Conservation (phyloP, 2,113 vertebrate species). For the Eublepharis macularius region DNA sequence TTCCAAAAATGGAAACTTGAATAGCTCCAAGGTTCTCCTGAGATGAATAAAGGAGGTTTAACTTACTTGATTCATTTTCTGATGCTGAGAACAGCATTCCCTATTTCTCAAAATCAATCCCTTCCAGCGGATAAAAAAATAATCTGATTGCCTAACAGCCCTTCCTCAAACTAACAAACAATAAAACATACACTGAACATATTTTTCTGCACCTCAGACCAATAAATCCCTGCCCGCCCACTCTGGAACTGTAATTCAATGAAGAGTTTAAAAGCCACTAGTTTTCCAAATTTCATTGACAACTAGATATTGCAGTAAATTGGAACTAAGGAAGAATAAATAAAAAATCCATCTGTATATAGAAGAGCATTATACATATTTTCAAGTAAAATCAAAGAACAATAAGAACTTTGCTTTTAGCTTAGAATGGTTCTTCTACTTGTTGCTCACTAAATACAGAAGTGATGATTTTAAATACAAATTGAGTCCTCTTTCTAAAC, state of each 20-base stretch:
- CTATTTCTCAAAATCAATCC: slow-evolving; percentile 17
- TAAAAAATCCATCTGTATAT: background rate
- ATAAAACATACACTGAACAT: background rate
- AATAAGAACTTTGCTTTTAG: background rate
- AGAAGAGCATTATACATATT: background rate
- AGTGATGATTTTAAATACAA: background rate
- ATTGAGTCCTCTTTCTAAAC: background rate
- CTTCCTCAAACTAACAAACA: background rate
- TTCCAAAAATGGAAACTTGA: background rate
- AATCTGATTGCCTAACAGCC: background rate
- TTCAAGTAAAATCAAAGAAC: background rate
- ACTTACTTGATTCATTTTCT: slow-evolving; percentile 4
- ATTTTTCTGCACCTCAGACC: background rate
- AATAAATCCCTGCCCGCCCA: background rate
- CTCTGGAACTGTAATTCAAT: background rate
- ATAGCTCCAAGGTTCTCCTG: background rate
- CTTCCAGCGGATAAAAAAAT: background rate
- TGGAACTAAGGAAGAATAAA: background rate
- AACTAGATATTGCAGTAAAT: background rate
- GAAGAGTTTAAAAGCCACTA: background rate
- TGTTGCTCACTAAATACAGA: background rate
- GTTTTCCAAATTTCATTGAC: background rate
- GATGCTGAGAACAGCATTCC: slow-evolving; percentile 11
- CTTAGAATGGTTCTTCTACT: background rate
- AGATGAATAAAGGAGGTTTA: slow-evolving; percentile 3